Evolutionary conservation across 2,888 invertebrate species (phyloP), one percentile per base, ranked within the genome.

Genomic region (Tenthredo mesomela): DNA sequence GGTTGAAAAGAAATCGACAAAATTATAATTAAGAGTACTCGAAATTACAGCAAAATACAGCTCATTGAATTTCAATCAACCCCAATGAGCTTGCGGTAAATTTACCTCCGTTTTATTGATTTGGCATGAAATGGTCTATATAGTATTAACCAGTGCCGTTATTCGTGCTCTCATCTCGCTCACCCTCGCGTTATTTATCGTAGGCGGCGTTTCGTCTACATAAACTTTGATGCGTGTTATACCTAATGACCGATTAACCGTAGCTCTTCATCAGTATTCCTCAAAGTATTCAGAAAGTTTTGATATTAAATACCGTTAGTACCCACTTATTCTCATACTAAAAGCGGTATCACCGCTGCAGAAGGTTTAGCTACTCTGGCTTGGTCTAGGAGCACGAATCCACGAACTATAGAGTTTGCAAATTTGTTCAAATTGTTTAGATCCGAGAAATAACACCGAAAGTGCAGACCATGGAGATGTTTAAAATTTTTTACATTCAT

Each of bases 21-120:
- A 61, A 25, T 47, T 47, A 47, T 61, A 61, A 25, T 21, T 61
- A 21, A 25, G 25, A 25, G 61, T 61, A 61, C 67, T 67, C 67
- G 18, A 33, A 12, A 7, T 33, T 29, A 33, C 67, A 33, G 67
- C 15, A 67, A 67, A 67, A 67, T 18, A 33, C 33, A 33, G 67
- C 18, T 67, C 67, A 67, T 33, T 67, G 33, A 67, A 7, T 67
- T 67, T 67, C 33, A 67, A 67, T 67, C 15, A 33, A 67, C 29
- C 12, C 33, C 18, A 7, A 67, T 25, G 12, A 67, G 18, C 18
- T 33, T 5, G 67, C 33, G 29, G 33, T 67, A 1, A 33, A 67
- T 33, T 33, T 67, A 4, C 18, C 67, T 18, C 67, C 67, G 33
- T 33, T 67, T 33, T 67, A 67, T 67, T 67, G 67, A 67, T 67